These are phyloP conservation scores for Anisognathus igniventris DNA, from an alignment of 2,797 vertebrate species.

Conservation along the genomic window DNA sequence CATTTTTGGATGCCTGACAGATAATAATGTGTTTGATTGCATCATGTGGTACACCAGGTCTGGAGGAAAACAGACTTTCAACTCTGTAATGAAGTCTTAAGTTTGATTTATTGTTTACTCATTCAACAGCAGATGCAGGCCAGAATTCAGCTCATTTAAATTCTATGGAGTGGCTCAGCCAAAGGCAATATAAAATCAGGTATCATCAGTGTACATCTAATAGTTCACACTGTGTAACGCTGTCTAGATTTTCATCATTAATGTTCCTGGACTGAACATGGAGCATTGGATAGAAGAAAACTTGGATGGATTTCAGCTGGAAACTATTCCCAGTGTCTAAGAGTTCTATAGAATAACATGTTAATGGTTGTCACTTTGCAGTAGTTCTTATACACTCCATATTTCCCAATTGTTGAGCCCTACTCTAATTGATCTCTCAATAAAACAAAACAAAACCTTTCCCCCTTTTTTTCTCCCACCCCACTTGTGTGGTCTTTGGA, in stretches of 20 bases:
- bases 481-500: neutral
- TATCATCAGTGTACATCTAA: slow-evolving; percentile 54
- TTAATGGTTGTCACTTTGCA: slow-evolving; percentile 48
- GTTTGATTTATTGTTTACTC: slow-evolving; percentile 60
- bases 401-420: neutral
- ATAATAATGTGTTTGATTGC: slow-evolving; percentile 41
- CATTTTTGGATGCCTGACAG: slow-evolving; percentile 35
- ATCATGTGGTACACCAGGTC: slow-evolving; percentile 28
- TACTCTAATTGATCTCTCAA: neutral
- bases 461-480: neutral
- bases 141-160: slow-evolving; percentile 52
- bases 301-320: slow-evolving; percentile 67
- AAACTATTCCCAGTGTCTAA: slow-evolving; percentile 45
- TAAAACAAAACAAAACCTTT: neutral
- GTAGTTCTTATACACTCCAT: slow-evolving; percentile 28
- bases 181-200: slow-evolving; percentile 68
- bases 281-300: slow-evolving; percentile 26
- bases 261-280: slow-evolving; percentile 60
- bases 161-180: slow-evolving; percentile 54
- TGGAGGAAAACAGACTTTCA: slow-evolving; percentile 40
- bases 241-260: slow-evolving; percentile 74
- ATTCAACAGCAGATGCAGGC: slow-evolving; percentile 25
- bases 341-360: slow-evolving; percentile 53
- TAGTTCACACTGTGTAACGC: slow-evolving; percentile 66
- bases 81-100: slow-evolving; percentile 1